phyloP scores from a whole-genome alignment of 2,888 invertebrate genomes.

The Cataglyphis rosenhaueri region DNA sequence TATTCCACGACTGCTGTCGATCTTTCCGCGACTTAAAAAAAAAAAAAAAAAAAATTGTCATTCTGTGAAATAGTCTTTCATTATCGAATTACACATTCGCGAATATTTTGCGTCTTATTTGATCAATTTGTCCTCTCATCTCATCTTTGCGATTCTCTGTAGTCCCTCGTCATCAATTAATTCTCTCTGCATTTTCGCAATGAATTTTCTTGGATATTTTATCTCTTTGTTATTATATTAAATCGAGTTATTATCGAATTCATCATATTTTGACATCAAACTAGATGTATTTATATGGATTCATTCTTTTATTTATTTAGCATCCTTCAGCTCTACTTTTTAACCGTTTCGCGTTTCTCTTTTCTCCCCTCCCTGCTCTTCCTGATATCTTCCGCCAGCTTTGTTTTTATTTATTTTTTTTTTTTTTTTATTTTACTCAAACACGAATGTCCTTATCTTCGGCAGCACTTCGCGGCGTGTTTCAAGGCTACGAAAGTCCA shows the following conservation, averaged over 20 bases:
- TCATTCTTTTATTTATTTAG: not conserved
- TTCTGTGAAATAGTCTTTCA: slow-evolving; percentile 2
- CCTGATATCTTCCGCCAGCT: not conserved
- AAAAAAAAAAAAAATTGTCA: not conserved
- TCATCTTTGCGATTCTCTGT: slow-evolving; percentile 1
- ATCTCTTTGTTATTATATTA: not conserved
- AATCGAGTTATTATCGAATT: slow-evolving; percentile 12
- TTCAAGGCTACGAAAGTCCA: slow-evolving; percentile 80
- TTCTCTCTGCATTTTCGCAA: not conserved
- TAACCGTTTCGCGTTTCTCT: not conserved
- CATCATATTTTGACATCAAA: not conserved
- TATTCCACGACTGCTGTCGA: slow-evolving; percentile 60
- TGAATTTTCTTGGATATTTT: slow-evolving; percentile 12
- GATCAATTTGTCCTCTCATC: not conserved
- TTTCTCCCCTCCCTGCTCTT: not conserved
- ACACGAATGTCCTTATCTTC: slow-evolving; percentile 78
- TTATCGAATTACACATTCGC: slow-evolving; percentile 37
- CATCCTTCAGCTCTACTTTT: not conserved
- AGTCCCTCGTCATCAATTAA: not conserved
- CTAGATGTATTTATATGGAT: not conserved
- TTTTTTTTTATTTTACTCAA: slow-evolving; percentile 69
- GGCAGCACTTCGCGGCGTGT: slow-evolving; percentile 78
- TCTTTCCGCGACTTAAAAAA: slow-evolving; percentile 29
- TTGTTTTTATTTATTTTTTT: not conserved
- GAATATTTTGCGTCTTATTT: slow-evolving; percentile 20